A percentile compares a stretch with the other conserved stretches of the same genome.
Evolutionary conservation across 2,888 invertebrate genomes (phyloP).

Genomic region (Drosophila suboccidentalis): DNA sequence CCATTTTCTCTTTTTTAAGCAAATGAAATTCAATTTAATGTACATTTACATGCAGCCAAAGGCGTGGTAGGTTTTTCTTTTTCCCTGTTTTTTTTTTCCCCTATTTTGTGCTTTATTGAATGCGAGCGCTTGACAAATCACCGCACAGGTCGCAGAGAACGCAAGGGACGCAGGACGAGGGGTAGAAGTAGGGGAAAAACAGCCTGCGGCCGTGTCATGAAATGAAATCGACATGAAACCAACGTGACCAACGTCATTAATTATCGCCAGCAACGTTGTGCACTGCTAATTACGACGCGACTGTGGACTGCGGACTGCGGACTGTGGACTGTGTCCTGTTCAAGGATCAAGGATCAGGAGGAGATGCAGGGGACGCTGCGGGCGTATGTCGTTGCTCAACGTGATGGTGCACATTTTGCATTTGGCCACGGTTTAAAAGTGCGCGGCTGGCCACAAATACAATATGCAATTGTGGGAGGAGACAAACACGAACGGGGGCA

Average conservation of each 20-base stretch:
- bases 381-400: constrained; percentile 50
- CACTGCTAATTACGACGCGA: constrained; percentile 72
- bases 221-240: constrained; percentile 81
- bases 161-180: background rate
- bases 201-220: constrained; percentile 75
- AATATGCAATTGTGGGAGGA: constrained; percentile 49
- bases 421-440: constrained; percentile 73
- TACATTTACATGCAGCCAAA: constrained; percentile 73
- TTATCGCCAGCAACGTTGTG: constrained; percentile 75
- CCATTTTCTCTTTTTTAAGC: constrained; percentile 22
- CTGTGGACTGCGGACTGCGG: constrained; percentile 7
- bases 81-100: constrained; percentile 12
- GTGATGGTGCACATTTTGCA: constrained; percentile 74
- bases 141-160: constrained; percentile 43
- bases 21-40: constrained; percentile 76
- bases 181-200: constrained; percentile 2
- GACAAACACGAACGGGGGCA: background rate
- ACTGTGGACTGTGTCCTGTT: constrained; percentile 29
- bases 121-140: constrained; percentile 76
- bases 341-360: background rate
- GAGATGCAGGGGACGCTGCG: constrained; percentile 1
- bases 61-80: constrained; percentile 45
- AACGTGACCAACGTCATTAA: constrained; percentile 82
- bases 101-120: constrained; percentile 51
- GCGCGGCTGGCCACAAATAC: constrained; percentile 70